Evolutionary conservation across 2,113 vertebrate genomes (phyloP), one percentile per base, ranked within the genome.

Genomic region (Leuciscus idus): DNA sequence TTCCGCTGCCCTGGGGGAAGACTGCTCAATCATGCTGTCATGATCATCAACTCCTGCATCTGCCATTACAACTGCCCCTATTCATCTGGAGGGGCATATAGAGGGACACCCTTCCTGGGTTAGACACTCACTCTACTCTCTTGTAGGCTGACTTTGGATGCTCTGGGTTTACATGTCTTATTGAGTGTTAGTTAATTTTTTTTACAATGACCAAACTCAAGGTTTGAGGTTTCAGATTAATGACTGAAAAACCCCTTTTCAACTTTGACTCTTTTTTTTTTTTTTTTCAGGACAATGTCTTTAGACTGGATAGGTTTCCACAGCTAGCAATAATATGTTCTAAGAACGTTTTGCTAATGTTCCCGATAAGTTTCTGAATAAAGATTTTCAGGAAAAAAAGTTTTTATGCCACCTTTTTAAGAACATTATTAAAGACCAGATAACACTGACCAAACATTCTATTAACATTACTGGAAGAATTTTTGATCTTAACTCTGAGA

Each of bases 41-140:
- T 96, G 95, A 90, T 93, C 90, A 94, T 95, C 88, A 93, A 92
- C 88, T 94, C 95, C 15, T 96, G 95, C n/a, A 86, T 82, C 33
- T 96, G 95, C 82, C 94, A 95, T 75, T 83, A 90, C 85, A 93
- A 92, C 92, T 96, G 95, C 86, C 93, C 94, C 33, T 23, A 86
- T 50, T 64, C 76, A 19, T n/a, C 72, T 55, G 55, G 23, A 68
- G 79, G 87, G 72, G 90, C 91, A 66, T 92, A 81, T 30, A 79
- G 87, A 91, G 33, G 2, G 7, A 72, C 43, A 55, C 36, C 5
- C 5, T 52, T 81, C 57, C 75, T 46, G 84, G 79, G 57, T 33
- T 83, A 85, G 85, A 85, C 62, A 75, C 75, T 3, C 36, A 43
- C 10, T 61, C 75, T n/a, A 43, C 10, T 61, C 75, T n/a, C 30